These are phyloP conservation scores for Nomada flava DNA, from an alignment of 2,888 invertebrate species.

Conservation along the genomic window DNA sequence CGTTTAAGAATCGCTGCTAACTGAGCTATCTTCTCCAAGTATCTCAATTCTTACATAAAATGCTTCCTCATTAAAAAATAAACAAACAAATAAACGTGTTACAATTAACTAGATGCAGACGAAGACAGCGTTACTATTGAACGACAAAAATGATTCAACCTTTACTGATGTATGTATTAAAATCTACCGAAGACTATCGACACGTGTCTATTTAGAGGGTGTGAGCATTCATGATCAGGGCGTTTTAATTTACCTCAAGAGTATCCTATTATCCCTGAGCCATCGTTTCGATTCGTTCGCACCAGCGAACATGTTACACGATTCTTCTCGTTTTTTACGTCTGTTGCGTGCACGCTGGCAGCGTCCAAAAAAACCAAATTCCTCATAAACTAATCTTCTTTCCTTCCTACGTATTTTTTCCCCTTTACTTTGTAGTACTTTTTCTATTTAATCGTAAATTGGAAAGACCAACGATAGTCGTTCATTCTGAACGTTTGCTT, in stretches of 20 bases:
- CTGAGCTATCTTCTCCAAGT: slow-evolving; percentile 5
- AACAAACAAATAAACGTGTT: not conserved
- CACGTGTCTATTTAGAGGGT: not conserved
- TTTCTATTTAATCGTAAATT: not conserved
- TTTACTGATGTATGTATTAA: not conserved
- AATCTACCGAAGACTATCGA: not conserved
- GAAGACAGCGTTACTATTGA: not conserved
- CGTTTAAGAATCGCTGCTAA: not conserved
- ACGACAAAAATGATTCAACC: not conserved
- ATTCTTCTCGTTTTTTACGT: slow-evolving; percentile 48
- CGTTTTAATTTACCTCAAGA: slow-evolving; percentile 79
- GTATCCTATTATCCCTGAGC: slow-evolving; percentile 84
- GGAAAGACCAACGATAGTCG: too few relatives aligned
- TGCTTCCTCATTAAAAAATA: not conserved
- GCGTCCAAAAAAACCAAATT: slow-evolving; percentile 10
- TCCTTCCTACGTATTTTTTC: not conserved
- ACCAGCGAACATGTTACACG: slow-evolving; percentile 86
- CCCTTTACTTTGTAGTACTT: not conserved
- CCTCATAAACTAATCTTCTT: slow-evolving; percentile 8
- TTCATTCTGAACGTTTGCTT: too few relatives aligned
- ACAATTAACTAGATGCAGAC: not conserved
- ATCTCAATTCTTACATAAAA: not conserved
- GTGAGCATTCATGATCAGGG: slow-evolving; percentile 28
- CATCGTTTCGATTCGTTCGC: slow-evolving; percentile 87
- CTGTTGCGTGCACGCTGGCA: slow-evolving; percentile 31